phyloP scores from a whole-genome alignment of 2,113 vertebrate species.

The Psittacara wagleri region DNA sequence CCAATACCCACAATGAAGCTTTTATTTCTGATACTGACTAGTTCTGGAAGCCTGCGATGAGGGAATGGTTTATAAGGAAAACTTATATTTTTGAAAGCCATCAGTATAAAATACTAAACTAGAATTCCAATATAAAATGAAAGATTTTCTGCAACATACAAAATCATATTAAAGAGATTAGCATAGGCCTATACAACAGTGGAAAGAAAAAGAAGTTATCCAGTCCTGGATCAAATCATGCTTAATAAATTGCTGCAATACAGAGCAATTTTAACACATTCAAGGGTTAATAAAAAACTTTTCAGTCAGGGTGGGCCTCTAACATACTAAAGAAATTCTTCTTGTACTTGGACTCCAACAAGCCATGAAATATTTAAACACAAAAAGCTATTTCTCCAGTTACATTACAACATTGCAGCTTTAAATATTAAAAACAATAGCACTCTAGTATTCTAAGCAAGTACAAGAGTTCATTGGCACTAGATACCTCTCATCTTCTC shows the following conservation, averaged over 20 bases:
- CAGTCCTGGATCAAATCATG: background rate
- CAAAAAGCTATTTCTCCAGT: conserved; percentile 32
- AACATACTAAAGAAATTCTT: conserved; percentile 29
- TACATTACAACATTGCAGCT: conserved; percentile 35
- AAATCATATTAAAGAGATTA: background rate
- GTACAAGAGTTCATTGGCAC: conserved; percentile 38
- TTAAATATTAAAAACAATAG: conserved; percentile 68
- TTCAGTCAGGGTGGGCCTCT: background rate
- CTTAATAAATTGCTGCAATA: background rate
- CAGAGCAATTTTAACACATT: background rate
- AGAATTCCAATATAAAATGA: background rate
- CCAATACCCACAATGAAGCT: background rate
- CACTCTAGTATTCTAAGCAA: conserved; percentile 30
- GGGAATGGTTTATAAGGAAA: background rate
- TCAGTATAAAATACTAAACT: background rate
- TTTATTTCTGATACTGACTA: background rate
- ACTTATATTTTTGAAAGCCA: background rate
- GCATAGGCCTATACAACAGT: background rate
- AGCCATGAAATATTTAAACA: conserved; percentile 67
- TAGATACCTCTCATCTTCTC: background rate
- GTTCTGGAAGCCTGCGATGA: background rate
- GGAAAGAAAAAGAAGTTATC: background rate
- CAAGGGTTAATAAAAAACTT: conserved; percentile 32
- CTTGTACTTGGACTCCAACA: conserved; percentile 8
- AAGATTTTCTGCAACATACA: background rate